A percentile compares a stretch with the other conserved stretches of the same genome.
These are phyloP conservation scores for Scotopteryx bipunctaria DNA, from an alignment of 2,888 invertebrate species.

Conservation along the genomic window DNA sequence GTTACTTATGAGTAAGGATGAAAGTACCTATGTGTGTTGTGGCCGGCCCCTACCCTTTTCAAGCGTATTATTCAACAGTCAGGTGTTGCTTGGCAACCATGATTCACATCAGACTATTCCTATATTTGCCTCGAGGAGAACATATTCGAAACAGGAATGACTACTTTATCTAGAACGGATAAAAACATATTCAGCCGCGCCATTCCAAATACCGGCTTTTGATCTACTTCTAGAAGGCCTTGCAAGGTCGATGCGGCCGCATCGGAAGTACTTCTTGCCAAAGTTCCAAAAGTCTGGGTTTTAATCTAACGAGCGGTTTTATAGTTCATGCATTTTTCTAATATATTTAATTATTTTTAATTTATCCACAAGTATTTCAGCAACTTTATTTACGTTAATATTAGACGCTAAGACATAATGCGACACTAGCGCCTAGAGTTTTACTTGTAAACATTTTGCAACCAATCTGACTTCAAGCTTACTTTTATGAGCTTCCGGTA, in stretches of 20 bases:
- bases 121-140: conserved; percentile 8
- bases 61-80: conserved; percentile 46
- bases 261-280: conserved; percentile 13
- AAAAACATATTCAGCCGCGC: not conserved
- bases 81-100: conserved; percentile 63
- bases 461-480: not conserved
- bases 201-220: conserved; percentile 26
- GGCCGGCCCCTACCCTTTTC: conserved; percentile 29
- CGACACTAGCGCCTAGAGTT: conserved; percentile 18
- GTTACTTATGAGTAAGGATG: too few relatives aligned
- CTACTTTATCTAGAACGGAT: not conserved
- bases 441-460: not conserved
- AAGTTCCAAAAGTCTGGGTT: conserved; percentile 1
- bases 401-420: not conserved
- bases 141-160: not conserved
- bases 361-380: too few relatives aligned
- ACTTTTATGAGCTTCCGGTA: conserved; percentile 18
- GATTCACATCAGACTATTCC: not conserved
- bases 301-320: not conserved
- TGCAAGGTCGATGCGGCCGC: conserved; percentile 50
- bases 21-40: too few relatives aligned
- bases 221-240: conserved; percentile 52
- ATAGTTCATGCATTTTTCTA: too few relatives aligned
- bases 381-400: too few relatives aligned
- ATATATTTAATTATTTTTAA: too few relatives aligned